These are phyloP conservation scores for Pseudomyrmex pallidus DNA, from an alignment of 1,140 invertebrate genomes.

Conservation along the genomic window DNA sequence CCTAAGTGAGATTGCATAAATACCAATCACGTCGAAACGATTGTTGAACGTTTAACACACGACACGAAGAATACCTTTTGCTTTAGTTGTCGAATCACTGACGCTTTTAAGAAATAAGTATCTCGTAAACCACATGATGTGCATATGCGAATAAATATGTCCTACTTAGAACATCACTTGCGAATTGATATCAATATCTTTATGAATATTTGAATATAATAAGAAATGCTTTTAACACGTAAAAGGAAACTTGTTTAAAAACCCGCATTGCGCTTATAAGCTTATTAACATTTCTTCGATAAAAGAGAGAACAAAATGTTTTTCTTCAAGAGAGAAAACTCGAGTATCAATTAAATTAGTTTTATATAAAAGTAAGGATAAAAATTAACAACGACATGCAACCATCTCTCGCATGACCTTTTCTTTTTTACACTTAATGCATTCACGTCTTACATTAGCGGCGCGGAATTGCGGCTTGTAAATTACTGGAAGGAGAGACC, in stretches of 20 bases:
- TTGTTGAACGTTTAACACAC: not conserved
- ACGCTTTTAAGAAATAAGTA: not conserved
- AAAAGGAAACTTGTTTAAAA: no score
- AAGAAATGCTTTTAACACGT: no score
- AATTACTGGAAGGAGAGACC: slow-evolving; percentile 14
- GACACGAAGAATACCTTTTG: not conserved
- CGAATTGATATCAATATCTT: not conserved
- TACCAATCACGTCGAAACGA: not conserved
- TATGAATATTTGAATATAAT: no score
- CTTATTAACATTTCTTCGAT: no score
- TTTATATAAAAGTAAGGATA: no score
- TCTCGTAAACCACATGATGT: not conserved
- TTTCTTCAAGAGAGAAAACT: no score
- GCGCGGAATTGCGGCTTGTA: slow-evolving; percentile 35
- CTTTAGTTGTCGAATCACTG: slow-evolving; percentile 23
- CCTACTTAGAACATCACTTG: not conserved
- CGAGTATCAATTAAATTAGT: no score
- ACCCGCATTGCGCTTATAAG: no score
- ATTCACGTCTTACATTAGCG: not conserved
- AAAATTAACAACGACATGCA: no score
- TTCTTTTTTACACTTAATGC: slow-evolving; percentile 30
- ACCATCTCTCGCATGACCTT: not conserved
- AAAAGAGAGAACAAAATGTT: no score
- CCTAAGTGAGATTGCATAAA: slow-evolving; percentile 2
- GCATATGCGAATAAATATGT: no score